phyloP scores from a whole-genome alignment of 2,797 vertebrate species.

The Acipenser ruthenus region DNA sequence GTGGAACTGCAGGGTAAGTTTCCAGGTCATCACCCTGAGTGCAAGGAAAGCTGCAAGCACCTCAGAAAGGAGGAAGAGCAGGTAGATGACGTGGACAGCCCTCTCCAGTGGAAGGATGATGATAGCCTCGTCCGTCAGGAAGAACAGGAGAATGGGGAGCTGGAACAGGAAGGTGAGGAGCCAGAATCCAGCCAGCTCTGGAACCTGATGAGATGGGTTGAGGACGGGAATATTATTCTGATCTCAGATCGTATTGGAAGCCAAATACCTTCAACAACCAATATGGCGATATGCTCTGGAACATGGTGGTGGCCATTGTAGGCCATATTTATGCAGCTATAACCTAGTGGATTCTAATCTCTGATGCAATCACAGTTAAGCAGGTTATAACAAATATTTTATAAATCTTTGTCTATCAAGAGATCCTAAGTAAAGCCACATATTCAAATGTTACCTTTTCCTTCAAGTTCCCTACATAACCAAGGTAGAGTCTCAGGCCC shows the following conservation, averaged over 20 bases:
- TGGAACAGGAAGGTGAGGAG: slow-evolving; percentile 74
- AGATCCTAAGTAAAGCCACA: no score
- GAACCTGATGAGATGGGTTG: slow-evolving; percentile 52
- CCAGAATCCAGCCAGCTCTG: slow-evolving; percentile 75
- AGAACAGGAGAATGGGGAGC: slow-evolving; percentile 76
- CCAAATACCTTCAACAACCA: no score
- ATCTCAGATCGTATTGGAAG: no score
- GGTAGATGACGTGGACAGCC: slow-evolving; percentile 57
- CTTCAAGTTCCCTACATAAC: slow-evolving; percentile 74
- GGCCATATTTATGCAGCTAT: no score
- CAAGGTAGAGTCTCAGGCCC: slow-evolving; percentile 65
- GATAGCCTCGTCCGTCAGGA: slow-evolving; percentile 60
- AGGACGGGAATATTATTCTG: no score
- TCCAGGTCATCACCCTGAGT: slow-evolving; percentile 61
- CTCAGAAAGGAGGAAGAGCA: slow-evolving; percentile 60
- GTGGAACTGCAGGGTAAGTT: slow-evolving; percentile 66
- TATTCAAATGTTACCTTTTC: slow-evolving; percentile 63
- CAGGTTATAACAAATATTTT: no score
- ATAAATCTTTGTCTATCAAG: no score
- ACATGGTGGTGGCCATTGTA: no score
- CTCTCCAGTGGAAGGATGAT: slow-evolving; percentile 67
- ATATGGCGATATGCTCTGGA: no score
- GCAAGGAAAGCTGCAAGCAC: slow-evolving; percentile 56
- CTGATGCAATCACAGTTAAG: no score
- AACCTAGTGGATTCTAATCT: no score